Base-by-base conservation (phyloP, 2,113 vertebrate genomes). In the Elanoides forficatus region DNA sequence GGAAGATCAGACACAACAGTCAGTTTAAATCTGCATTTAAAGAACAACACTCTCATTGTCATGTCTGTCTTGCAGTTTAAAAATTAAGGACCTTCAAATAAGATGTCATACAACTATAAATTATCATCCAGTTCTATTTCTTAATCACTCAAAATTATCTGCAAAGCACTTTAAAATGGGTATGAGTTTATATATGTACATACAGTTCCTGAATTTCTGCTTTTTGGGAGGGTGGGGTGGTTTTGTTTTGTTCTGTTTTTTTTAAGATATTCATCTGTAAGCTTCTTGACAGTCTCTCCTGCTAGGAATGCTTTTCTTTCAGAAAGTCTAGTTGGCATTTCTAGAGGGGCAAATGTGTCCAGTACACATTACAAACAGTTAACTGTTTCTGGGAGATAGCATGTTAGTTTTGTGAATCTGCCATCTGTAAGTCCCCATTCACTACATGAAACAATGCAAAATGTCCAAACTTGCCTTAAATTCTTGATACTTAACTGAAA, bases 391-490 rank as follows among this genome's bases (percentile, higher is more conserved):
- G 97, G 97, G 96, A 98, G 97, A 90, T 22, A 79, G 55, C 4
- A 23, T 96, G 96, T 98, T 97, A 87, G 96, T 98, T 68, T 62
- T 91, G 94, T 96, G 86, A 90, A 9, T 38, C 94, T 95, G 85
- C 71, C 94, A 93, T 83, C 89, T 82, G 52, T 88, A 38, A 93
- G 85, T 95, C 72, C 88, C 86, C 74, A 56, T 79, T 90, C 96
- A 47, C 90, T 42, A 1, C 62, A 43, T 91, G 96, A 98, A 98
- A 98, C 94, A 95, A 97, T 96, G 97, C 99, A 98, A 98, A 97
- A 95, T 30, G 90, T 89, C 96, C 97, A 98, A 98, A 98, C 98
- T 98, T 99, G 99, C 99, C 98, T 99, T 99, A 98, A 98, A 73
- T 95, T 94, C 96, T 82, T 92, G 26, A 45, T 62, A 10, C 52